phyloP scores from a whole-genome alignment of 2,113 vertebrate genomes.

The Eleginops maclovinus region DNA sequence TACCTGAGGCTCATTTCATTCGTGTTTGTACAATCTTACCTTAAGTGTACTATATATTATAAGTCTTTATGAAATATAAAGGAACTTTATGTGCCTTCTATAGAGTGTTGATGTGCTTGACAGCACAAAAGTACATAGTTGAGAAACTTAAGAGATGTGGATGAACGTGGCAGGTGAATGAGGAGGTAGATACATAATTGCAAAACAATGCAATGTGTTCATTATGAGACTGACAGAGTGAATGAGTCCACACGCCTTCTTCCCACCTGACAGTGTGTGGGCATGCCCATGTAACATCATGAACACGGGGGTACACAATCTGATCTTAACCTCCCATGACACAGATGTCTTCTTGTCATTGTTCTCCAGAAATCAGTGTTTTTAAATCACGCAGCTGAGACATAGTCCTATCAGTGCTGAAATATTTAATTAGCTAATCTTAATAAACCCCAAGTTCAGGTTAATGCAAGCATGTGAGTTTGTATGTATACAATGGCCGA shows the following conservation, averaged over 20 bases:
- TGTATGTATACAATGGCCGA: slow-evolving; percentile 28
- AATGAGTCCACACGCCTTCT: slow-evolving; percentile 74
- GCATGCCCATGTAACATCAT: slow-evolving; percentile 54
- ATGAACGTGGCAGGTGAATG: slow-evolving; percentile 33
- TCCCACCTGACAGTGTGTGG: slow-evolving; percentile 70
- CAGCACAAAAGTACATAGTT: not conserved
- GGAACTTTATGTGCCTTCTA: not conserved
- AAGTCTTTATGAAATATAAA: not conserved
- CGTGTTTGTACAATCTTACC: slow-evolving; percentile 62
- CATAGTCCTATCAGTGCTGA: not conserved
- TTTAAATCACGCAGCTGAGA: not conserved
- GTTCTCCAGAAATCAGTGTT: slow-evolving; percentile 31
- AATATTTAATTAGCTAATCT: not conserved
- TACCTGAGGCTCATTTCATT: slow-evolving; percentile 66
- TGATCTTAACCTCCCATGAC: slow-evolving; percentile 54
- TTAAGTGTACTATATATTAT: slow-evolving; percentile 23
- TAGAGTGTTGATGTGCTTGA: slow-evolving; percentile 47
- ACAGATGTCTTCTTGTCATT: slow-evolving; percentile 51
- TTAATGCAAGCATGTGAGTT: slow-evolving; percentile 36
- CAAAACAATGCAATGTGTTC: slow-evolving; percentile 54
- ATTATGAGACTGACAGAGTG: slow-evolving; percentile 61
- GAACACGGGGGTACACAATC: slow-evolving; percentile 40
- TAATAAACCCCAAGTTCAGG: slow-evolving; percentile 1
- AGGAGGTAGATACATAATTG: slow-evolving; percentile 45
- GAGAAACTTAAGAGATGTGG: slow-evolving; percentile 11